Base-by-base conservation (phyloP, 2,797 vertebrate species). In the Antennarius maculatus region DNA sequence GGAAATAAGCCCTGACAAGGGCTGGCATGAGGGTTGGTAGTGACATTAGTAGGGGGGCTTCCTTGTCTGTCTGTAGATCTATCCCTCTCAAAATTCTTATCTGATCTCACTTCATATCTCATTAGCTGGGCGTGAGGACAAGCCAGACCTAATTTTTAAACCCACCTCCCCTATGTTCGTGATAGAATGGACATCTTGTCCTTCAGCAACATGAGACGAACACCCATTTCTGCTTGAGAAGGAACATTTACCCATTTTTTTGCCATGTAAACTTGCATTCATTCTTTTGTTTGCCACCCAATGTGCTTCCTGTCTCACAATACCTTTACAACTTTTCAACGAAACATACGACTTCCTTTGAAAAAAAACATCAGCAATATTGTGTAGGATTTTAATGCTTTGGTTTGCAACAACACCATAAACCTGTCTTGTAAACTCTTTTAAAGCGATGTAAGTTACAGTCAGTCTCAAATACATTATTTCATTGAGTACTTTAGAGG, bases 71-170 rank as follows among this genome's bases (percentile, higher is more conserved):
- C 83, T 46, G 56, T 75, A 55, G 46, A 75, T 61, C 74, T 65
- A 65, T 62, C 82, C 68, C 73, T 52, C 37, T 73, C 84, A 59
- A 55, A 69, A 71, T 76, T 73, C 84, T 93, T 93, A 93, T 93
- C 93, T 92, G 93, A 93, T 93, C 77, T 72, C 75, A 86, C 90
- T 89, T 93, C 91, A 81, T 87, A 88, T 87, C 82, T 86, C 84
- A 89, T 93, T 91, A 92, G 69, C 57, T 42, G 61, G 72, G 79
- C 68, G 86, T 87, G 86, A 90, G 74, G 46, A 84, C 65, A 76
- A 61, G 55, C 61, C 66, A 69, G 71, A 61, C 53, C 46, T 66
- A n/a, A 53, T 74, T 77, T 76, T 74, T 61, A 69, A 71, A 66
- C 46, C 51, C 11, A 15, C 71, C 69, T 50, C 63, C 64, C 47